Base-by-base conservation (phyloP, 2,797 vertebrate species). In the Sciaenops ocellatus region DNA sequence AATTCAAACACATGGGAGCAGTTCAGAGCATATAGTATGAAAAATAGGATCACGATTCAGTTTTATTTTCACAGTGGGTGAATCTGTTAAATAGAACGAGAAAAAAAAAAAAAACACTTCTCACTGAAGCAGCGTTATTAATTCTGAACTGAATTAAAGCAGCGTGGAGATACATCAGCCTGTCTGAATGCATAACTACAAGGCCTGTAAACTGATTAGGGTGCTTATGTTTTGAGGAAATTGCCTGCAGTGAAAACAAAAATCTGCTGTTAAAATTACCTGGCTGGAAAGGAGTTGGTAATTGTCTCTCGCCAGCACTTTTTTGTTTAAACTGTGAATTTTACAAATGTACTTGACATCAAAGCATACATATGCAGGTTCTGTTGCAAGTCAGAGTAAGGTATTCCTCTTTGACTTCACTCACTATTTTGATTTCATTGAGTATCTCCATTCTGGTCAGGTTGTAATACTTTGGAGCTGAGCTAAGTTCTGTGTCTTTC, bases 171-270 rank as follows among this genome's bases (percentile, higher is more conserved):
- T 44, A 20, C 67, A 70, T 78, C 48, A 60, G 61, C 51, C 67
- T 24, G 67, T 75, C 75, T 80, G 41, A 51, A 78, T 15, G 54
- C 65, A 76, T 46, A 55, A 80, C 75, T 67, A 30, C 20, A n/a
- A 70, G 64, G 62, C 63, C 62, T 72, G 44, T 79, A 89, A 86
- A 57, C 38, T 67, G 76, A 86, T 87, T 88, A 86, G n/a, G 6
- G 28, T 48, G 52, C 46, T 71, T 82, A 68, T 66, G 38, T 59
- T 82, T 83, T 59, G 34, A 67, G 67, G 66, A 79, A 88, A 87
- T 76, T 63, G 73, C 65, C 78, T 59, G 28, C 55, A 51, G 69
- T 62, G 42, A 73, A 78, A 86, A 77, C 41, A 52, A 77, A 78
- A 70, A 64, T 48, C 16, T 24, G 69, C 28, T 48, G 59, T 71